Evolutionary conservation across 2,113 vertebrate species (phyloP).

Genomic region (Penelope pileata): DNA sequence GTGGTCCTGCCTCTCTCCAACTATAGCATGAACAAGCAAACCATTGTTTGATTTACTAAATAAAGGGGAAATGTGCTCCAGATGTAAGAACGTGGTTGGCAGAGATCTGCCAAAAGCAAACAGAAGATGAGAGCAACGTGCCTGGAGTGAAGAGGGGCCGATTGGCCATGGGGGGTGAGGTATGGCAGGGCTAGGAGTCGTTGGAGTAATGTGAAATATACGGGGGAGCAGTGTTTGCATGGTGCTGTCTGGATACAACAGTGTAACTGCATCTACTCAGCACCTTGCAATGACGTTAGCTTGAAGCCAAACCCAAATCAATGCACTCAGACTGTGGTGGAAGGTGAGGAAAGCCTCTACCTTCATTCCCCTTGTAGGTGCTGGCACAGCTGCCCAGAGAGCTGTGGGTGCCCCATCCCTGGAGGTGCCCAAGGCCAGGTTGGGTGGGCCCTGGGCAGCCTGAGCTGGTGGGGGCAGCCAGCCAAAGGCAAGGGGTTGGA

Average conservation of each 20-base stretch:
- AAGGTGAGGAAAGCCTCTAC: not conserved
- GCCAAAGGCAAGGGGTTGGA: too few relatives aligned
- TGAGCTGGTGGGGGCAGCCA: too few relatives aligned
- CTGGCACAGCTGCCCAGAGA: too few relatives aligned
- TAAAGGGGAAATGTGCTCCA: not conserved
- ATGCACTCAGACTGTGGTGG: not conserved
- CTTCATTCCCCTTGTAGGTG: not conserved
- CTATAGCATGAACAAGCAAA: not conserved
- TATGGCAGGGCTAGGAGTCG: not conserved
- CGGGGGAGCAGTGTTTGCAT: not conserved
- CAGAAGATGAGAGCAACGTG: not conserved
- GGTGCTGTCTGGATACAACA: not conserved
- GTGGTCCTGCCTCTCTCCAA: rapidly evolving
- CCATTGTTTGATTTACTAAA: not conserved
- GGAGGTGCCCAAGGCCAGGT: too few relatives aligned
- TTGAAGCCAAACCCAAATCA: not conserved
- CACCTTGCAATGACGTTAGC: not conserved
- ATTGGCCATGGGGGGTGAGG: rapidly evolving
- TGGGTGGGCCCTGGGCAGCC: too few relatives aligned
- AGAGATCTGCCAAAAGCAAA: not conserved
- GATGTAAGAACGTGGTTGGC: not conserved
- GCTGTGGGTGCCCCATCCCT: too few relatives aligned
- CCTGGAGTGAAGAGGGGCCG: not conserved
- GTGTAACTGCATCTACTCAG: not conserved
- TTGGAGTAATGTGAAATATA: not conserved